phyloP scores from a whole-genome alignment of 2,113 vertebrate species.

The Lates calcarifer region DNA sequence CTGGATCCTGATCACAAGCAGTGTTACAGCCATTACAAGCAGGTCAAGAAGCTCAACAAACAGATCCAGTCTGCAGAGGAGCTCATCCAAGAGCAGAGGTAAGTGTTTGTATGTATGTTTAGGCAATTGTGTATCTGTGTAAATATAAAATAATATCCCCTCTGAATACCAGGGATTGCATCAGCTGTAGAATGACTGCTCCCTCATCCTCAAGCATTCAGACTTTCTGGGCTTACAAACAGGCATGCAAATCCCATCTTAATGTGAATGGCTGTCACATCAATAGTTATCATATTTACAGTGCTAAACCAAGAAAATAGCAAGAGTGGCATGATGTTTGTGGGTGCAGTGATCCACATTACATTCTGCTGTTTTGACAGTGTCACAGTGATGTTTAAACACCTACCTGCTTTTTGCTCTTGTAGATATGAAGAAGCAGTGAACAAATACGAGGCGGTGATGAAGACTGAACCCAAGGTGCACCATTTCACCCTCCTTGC shows the following conservation, averaged over 20 bases:
- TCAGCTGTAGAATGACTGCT: slow-evolving; percentile 28
- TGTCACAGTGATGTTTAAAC: slow-evolving; percentile 1
- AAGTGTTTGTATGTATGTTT: slow-evolving; percentile 30
- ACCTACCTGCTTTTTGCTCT: slow-evolving; percentile 1
- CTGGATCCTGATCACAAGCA: slow-evolving; percentile 97
- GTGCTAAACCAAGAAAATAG: slow-evolving; percentile 7
- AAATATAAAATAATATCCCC: slow-evolving; percentile 30
- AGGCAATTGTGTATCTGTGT: slow-evolving; percentile 1
- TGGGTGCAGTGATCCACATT: slow-evolving; percentile 32
- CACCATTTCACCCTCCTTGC: slow-evolving; percentile 87
- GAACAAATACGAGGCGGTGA: slow-evolving; percentile 91
- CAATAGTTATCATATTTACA: slow-evolving; percentile 12
- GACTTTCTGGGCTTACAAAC: slow-evolving; percentile 42
- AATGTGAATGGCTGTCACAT: slow-evolving; percentile 41
- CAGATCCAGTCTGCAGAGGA: slow-evolving; percentile 93
- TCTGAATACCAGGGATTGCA: slow-evolving; percentile 36
- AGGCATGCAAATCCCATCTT: slow-evolving; percentile 31
- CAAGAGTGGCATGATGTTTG: slow-evolving; percentile 16
- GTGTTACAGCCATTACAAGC: slow-evolving; percentile 97
- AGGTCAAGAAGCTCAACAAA: slow-evolving; percentile 98
- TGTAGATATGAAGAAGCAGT: slow-evolving; percentile 92
- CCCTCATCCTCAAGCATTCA: slow-evolving; percentile 28
- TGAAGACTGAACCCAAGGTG: slow-evolving; percentile 92
- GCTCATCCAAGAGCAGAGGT: slow-evolving; percentile 93
- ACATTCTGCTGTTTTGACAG: background rate